Evolutionary conservation across 2,113 vertebrate genomes (phyloP).

Genomic region (Sterna hirundo): DNA sequence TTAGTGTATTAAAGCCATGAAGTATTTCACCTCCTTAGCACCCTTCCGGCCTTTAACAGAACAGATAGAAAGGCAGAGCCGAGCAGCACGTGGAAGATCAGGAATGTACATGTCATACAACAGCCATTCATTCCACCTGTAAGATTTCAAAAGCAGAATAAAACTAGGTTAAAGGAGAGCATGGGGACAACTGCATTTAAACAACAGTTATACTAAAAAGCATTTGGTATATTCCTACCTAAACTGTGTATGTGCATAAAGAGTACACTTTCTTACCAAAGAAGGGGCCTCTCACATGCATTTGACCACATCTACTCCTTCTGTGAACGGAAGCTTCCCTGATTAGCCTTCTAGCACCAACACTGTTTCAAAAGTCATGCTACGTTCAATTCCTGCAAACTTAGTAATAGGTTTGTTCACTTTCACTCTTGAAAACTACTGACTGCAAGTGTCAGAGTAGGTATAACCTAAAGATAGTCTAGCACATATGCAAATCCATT

Average conservation of each 20-base stretch:
- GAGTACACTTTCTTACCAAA: neutral
- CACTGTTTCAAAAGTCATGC: neutral
- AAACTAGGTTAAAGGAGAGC: neutral
- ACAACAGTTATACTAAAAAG: neutral
- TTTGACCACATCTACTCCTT: neutral
- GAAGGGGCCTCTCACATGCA: neutral
- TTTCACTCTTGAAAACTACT: neutral
- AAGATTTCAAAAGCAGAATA: neutral
- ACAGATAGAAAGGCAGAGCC: constrained; percentile 97
- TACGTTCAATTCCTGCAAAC: neutral
- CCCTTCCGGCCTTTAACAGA: constrained; percentile 97
- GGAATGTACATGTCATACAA: constrained; percentile 96
- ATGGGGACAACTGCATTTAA: neutral
- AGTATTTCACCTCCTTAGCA: constrained; percentile 91
- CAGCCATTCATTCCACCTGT: constrained; percentile 97
- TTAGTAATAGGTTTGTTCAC: neutral
- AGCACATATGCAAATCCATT: too few species aligned
- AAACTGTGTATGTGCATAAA: neutral
- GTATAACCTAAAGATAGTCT: neutral
- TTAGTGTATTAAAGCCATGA: neutral
- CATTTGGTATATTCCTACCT: neutral
- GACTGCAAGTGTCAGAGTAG: neutral
- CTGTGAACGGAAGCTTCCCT: neutral
- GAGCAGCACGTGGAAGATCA: constrained; percentile 95
- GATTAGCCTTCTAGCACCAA: neutral